Percentiles rank a stretch among this genome's conserved stretches.
Evolutionary conservation across 1,140 invertebrate species (phyloP).

Genomic region (Drosophila kohkoa): DNA sequence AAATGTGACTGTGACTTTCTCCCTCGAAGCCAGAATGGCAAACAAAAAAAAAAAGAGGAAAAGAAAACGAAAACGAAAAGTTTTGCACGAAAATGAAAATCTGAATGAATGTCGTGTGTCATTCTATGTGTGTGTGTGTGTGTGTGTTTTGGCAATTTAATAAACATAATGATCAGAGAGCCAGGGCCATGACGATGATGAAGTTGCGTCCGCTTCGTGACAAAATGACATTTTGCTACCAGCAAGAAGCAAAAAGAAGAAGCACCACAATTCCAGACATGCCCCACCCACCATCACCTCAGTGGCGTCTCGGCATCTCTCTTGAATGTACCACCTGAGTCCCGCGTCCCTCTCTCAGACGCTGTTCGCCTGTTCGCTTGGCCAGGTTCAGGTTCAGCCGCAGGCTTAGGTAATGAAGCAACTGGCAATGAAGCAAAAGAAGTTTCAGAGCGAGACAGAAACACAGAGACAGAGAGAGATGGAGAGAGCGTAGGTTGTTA

Average conservation of each 20-base stretch:
- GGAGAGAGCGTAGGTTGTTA: slow-evolving; percentile 60
- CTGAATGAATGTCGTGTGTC: slow-evolving; percentile 18
- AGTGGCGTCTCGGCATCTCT: slow-evolving; percentile 28
- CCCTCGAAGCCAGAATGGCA: slow-evolving; percentile 9
- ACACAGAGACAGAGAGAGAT: neutral
- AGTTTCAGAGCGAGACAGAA: slow-evolving; percentile 26
- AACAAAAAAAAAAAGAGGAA: slow-evolving; percentile 6
- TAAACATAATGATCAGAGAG: slow-evolving; percentile 67
- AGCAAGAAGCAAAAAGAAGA: neutral
- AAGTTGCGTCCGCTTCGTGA: slow-evolving; percentile 67
- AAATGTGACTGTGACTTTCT: slow-evolving; percentile 37
- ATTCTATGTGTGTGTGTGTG: slow-evolving; percentile 20
- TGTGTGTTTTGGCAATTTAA: slow-evolving; percentile 64
- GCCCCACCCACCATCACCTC: slow-evolving; percentile 13
- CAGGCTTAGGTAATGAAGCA: slow-evolving; percentile 68
- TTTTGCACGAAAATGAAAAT: slow-evolving; percentile 50
- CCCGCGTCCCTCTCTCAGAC: slow-evolving; percentile 5
- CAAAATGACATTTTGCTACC: slow-evolving; percentile 79
- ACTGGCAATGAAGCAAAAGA: slow-evolving; percentile 52
- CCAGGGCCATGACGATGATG: slow-evolving; percentile 48
- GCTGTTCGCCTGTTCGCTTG: slow-evolving; percentile 45
- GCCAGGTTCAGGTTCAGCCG: slow-evolving; percentile 43
- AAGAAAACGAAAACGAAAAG: slow-evolving; percentile 38
- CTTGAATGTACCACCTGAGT: slow-evolving; percentile 1
- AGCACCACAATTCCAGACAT: slow-evolving; percentile 31